These are phyloP conservation scores for Vannuccia rotundouncinata DNA, from an alignment of 2,888 invertebrate species.

Conservation along the genomic window DNA sequence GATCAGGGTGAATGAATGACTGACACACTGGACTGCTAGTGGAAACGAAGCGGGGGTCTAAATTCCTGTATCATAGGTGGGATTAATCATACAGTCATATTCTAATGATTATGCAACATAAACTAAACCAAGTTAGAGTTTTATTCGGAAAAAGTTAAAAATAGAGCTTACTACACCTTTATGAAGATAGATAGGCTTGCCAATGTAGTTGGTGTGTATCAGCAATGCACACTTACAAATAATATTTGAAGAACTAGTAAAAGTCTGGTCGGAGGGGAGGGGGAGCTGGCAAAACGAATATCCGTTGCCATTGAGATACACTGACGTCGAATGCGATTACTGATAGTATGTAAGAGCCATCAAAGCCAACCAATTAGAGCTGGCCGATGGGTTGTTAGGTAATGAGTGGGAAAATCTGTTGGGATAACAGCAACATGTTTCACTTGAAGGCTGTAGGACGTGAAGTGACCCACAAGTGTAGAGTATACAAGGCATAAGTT, in stretches of 20 bases:
- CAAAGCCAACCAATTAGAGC: not conserved
- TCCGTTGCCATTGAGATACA: not conserved
- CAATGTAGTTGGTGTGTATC: not conserved
- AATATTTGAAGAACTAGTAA: too few species aligned
- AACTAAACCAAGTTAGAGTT: not conserved
- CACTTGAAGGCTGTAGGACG: too few species aligned
- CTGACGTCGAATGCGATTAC: not conserved
- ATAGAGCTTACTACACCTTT: too few species aligned
- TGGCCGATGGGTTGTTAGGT: not conserved
- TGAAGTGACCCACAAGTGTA: too few species aligned
- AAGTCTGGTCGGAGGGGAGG: not conserved
- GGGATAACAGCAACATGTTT: not conserved
- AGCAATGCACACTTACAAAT: not conserved
- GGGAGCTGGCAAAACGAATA: not conserved
- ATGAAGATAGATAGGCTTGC: not conserved
- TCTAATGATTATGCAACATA: not conserved
- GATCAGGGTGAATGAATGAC: not conserved
- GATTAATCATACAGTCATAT: not conserved
- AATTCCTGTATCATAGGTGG: not conserved
- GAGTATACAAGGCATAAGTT: not conserved
- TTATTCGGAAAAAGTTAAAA: too few species aligned
- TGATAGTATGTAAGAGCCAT: too few species aligned
- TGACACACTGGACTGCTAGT: too few species aligned
- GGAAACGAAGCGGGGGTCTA: not conserved
- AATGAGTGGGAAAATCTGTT: not conserved